Base-by-base conservation (phyloP, 2,113 vertebrate genomes). In the Psittacara wagleri region DNA sequence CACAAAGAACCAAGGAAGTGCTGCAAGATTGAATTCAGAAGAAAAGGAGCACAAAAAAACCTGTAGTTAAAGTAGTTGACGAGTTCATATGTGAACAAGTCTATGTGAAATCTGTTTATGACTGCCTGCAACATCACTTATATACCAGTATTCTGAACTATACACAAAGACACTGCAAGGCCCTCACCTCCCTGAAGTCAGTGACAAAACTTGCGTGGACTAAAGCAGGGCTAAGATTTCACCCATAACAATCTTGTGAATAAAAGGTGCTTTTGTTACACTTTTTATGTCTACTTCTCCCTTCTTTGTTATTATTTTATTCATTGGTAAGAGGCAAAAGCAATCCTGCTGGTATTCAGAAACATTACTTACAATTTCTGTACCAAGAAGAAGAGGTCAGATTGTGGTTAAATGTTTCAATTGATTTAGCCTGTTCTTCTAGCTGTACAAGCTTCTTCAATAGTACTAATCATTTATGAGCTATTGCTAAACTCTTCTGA, bases 321-420 rank as follows among this genome's bases (percentile, higher is more conserved):
- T 95, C 74, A 93, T 5, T 76, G 35, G 61, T 49, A 82, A 59
- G 57, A 94, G 64, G 86, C 44, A 95, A 96, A 93, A 90, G 90
- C 73, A 95, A 84, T 89, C 83, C 66, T 69, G 66, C 57, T 90
- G 70, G 52, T 73, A 84, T 73, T 93, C 88, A 93, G 48, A 81
- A 96, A 94, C 73, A 64, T 83, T 86, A 90, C 92, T 94, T 90
- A 84, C 86, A 68, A 92, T 87, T 96, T 96, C 86, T 92, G 73
- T 73, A 86, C 57, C 72, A 70, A 74, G 62, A 90, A 66, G 86
- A 93, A 88, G 80, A 19, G 80, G 86, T 86, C 62, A 85, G 62
- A 41, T 69, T 72, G 52, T 54, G 44, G 66, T 79, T 79, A 79
- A 64, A 75, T 46, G 77, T 82, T 95, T 44, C 90, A 73, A 62